Percentiles rank a stretch among this genome's conserved stretches.
These are phyloP conservation scores for Telmatochromis sp. DNA, from an alignment of 2,113 vertebrate species.

Conservation along the genomic window DNA sequence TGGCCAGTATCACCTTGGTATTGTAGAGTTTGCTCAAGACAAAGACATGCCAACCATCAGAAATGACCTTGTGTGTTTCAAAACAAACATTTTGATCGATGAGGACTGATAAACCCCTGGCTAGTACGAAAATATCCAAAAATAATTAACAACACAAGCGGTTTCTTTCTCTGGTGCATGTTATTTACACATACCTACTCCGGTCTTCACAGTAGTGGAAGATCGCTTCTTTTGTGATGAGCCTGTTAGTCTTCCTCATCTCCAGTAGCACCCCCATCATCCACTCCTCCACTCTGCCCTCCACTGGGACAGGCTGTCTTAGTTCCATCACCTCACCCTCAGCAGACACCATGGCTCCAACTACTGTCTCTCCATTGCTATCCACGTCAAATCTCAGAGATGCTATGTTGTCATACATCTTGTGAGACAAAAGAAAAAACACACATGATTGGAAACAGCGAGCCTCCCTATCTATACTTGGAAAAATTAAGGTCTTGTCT, in stretches of 20 bases:
- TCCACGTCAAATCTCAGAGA: slow-evolving; percentile 77
- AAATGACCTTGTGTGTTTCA: neutral
- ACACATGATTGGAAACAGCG: neutral
- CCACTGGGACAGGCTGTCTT: slow-evolving; percentile 69
- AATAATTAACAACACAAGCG: neutral
- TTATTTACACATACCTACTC: slow-evolving; percentile 74
- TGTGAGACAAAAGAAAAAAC: slow-evolving; percentile 11
- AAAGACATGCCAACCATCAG: neutral
- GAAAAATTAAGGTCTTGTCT: neutral
- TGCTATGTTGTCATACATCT: slow-evolving; percentile 96
- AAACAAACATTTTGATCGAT: neutral
- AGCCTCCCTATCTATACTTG: neutral
- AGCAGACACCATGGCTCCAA: slow-evolving; percentile 86
- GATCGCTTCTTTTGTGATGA: slow-evolving; percentile 93
- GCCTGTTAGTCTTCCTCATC: slow-evolving; percentile 88
- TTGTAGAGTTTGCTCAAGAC: neutral
- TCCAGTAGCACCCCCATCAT: slow-evolving; percentile 84
- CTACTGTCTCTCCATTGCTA: slow-evolving; percentile 69
- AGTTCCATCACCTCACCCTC: slow-evolving; percentile 90
- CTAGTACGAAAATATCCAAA: rapidly evolving
- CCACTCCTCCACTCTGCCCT: slow-evolving; percentile 92
- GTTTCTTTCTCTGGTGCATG: neutral
- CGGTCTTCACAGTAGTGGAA: slow-evolving; percentile 82
- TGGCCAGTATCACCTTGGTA: neutral
- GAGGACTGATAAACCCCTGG: neutral